Evolutionary conservation across 2,888 invertebrate genomes (phyloP), one percentile per base, ranked within the genome.

Genomic region (Alcis repandata): DNA sequence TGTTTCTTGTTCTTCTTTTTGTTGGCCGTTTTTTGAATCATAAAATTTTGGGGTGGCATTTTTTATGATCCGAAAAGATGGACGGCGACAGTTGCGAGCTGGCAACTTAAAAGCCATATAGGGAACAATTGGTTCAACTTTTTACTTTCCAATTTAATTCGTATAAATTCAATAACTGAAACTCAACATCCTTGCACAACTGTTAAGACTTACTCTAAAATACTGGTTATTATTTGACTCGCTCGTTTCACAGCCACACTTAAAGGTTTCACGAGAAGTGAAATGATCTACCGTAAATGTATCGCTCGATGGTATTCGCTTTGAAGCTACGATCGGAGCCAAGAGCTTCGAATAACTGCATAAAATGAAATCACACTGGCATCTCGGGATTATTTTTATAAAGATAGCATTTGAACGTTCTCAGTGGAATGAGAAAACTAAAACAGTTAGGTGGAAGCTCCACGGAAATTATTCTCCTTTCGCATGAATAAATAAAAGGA

Each of bases 231-330:
- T 4, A 49, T 9, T n/a, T n/a, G n/a, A 2, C 15, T 70, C 80
- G 79, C 80, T 71, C 64, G 67, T 75, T 81, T 77, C 64, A 72
- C 62, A 69, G 80, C 83, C 77, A 69, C 75, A 79, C 75, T 65
- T 72, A 66, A 77, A 77, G 76, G 79, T 79, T 84, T 83, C 82
- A 79, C 76, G 79, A 79, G 82, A 87, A 87, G 86, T 88, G 84
- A 89, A 88, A 87, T 86, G 81, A 85, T 85, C 83, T 81, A 84
- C 84, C 79, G 84, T 85, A 86, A 88, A 87, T 85, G 83, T 88
- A 87, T 86, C 83, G 82, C 77, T 79, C 73, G 78, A 85, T 57
- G 81, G 84, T 85, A 86, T 87, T 86, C 86, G 79, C 85, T 87
- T 85, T 80, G 80, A 84, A 86, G 77, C 78, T 78, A 78, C 80